Conservation (phyloP, 1,140 invertebrate species). For the Aculops lycopersici region DNA sequence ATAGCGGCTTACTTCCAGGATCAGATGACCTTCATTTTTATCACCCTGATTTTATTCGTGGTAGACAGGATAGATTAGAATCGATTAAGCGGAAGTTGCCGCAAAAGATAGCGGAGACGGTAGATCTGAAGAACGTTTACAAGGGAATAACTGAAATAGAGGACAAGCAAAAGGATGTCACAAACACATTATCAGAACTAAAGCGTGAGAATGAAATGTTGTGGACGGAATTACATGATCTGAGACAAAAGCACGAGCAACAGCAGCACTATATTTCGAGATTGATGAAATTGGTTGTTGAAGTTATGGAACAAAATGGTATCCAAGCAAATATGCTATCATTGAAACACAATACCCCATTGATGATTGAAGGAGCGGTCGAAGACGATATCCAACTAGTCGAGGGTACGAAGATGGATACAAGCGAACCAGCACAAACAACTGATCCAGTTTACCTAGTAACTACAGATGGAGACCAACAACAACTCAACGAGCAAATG, state of each 20-base stretch:
- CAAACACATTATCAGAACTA: constrained; percentile 46
- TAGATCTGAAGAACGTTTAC: constrained; percentile 27
- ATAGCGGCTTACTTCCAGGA: constrained; percentile 23
- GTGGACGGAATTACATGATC: constrained; percentile 66
- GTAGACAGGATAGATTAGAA: constrained; percentile 44
- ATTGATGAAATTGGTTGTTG: constrained; percentile 67
- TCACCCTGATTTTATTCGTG: constrained; percentile 61
- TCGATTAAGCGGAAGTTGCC: constrained; percentile 62
- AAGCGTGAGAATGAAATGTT: constrained; percentile 79
- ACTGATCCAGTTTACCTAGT: no score
- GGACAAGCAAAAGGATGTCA: constrained; percentile 53
- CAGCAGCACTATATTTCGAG: constrained; percentile 94
- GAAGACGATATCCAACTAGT: no score
- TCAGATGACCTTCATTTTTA: constrained; percentile 81
- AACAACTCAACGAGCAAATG: no score
- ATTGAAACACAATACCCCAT: not conserved
- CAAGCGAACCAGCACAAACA: no score
- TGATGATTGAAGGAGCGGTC: not conserved
- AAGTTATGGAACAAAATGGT: constrained; percentile 34
- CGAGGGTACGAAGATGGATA: no score
- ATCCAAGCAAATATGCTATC: constrained; percentile 5
- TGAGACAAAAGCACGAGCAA: constrained; percentile 70
- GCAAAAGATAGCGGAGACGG: constrained; percentile 8
- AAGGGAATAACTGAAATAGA: constrained; percentile 55
- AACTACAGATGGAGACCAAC: no score